Evolutionary conservation across 2,113 vertebrate species (phyloP).

Genomic region (Tiliqua scincoides): DNA sequence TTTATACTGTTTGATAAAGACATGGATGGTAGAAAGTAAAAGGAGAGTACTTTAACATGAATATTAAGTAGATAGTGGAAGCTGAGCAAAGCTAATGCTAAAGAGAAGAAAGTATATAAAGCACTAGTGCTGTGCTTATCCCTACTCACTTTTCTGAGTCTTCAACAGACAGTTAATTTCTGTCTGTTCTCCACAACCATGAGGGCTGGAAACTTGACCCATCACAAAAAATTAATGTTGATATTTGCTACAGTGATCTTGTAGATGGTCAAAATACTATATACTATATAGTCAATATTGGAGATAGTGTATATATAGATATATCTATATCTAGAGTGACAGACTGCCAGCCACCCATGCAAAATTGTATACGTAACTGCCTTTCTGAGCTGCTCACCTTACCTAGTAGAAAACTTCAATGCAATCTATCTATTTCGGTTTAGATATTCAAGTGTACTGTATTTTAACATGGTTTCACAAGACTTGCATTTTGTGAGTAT

Average conservation of each 20-base stretch:
- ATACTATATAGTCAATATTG: not conserved
- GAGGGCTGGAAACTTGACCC: not conserved
- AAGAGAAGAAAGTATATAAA: not conserved
- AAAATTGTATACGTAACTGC: not conserved
- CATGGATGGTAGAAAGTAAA: not conserved
- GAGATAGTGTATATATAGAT: not conserved
- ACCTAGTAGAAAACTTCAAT: not conserved
- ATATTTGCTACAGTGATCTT: not conserved
- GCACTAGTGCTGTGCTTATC: not conserved
- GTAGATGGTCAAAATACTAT: not conserved
- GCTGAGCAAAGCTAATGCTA: not conserved
- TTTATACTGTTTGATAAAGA: not conserved
- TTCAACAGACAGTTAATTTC: not conserved
- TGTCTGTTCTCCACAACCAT: not conserved
- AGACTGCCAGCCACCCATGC: not conserved
- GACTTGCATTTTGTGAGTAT: not conserved
- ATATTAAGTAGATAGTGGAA: not conserved
- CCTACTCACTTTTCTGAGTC: not conserved
- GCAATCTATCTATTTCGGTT: not conserved
- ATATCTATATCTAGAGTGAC: constrained; percentile 42
- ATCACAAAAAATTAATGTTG: not conserved
- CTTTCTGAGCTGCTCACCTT: not conserved
- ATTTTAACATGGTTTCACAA: not conserved
- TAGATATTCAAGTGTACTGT: not conserved
- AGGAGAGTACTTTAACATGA: not conserved